Evolutionary conservation across 2,113 vertebrate species (phyloP).

Genomic region (Chamaea fasciata): DNA sequence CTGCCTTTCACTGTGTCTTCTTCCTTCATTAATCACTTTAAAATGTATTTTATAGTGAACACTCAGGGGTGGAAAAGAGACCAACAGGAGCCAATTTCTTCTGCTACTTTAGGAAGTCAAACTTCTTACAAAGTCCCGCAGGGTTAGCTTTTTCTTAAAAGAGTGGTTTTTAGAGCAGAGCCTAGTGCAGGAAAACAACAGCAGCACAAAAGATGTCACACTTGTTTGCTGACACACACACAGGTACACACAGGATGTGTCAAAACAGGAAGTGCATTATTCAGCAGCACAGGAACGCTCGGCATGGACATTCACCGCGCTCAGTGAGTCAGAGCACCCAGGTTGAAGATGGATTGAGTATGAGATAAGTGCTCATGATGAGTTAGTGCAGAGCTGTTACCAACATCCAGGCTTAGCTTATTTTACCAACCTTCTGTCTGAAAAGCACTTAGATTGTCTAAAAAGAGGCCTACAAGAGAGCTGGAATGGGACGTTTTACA

Average conservation of each 20-base stretch:
- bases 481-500: background rate
- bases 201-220: background rate
- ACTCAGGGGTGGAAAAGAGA: background rate
- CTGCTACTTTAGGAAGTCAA: background rate
- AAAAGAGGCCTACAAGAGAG: background rate
- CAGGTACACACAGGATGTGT: background rate
- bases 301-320: background rate
- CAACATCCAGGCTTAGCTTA: background rate
- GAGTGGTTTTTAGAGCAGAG: background rate
- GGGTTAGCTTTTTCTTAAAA: background rate
- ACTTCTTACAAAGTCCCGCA: background rate
- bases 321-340: background rate
- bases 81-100: background rate
- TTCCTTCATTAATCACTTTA: background rate
- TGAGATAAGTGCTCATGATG: rapidly evolving
- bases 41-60: background rate
- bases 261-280: slow-evolving; percentile 15
- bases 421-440: background rate
- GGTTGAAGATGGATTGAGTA: rapidly evolving
- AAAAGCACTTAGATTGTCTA: background rate
- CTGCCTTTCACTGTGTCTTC: background rate
- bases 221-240: background rate
- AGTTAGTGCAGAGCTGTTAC: background rate
- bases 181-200: background rate
- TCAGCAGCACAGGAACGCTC: background rate